Percentiles rank a stretch among this genome's conserved stretches.
Conservation (phyloP, 2,797 vertebrate genomes). For the Coluber constrictor region DNA sequence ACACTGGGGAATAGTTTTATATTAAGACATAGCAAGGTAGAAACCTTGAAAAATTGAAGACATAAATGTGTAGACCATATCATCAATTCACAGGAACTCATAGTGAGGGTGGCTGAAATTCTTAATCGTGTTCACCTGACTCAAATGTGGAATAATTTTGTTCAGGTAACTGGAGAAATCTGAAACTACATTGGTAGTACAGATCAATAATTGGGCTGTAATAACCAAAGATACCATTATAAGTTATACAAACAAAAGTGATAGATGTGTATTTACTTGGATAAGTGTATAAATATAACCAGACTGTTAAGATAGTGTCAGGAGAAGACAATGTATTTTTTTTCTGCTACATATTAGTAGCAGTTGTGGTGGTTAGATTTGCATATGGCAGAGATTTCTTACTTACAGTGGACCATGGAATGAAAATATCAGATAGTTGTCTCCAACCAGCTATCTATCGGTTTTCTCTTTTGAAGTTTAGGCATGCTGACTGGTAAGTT, state of each 20-base stretch:
- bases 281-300: not conserved
- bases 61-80: slow-evolving; percentile 26
- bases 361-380: not conserved
- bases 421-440: not conserved
- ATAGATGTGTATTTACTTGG: not conserved
- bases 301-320: not conserved
- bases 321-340: not conserved
- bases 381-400: not conserved
- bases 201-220: not conserved
- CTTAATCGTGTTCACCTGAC: not conserved
- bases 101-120: slow-evolving; percentile 9
- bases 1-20: slow-evolving; percentile 23
- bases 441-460: not conserved
- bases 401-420: not conserved
- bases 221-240: slow-evolving; percentile 2
- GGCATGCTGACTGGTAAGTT: not conserved
- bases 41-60: slow-evolving; percentile 27
- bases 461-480: not conserved
- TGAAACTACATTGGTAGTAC: not conserved
- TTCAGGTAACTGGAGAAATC: not conserved
- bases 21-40: slow-evolving; percentile 20
- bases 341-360: not conserved
- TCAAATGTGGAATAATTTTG: not conserved
- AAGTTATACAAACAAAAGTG: not conserved
- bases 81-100: slow-evolving; percentile 33